Base-by-base conservation (phyloP, 2,113 vertebrate genomes). In the Phaethon lepturus region DNA sequence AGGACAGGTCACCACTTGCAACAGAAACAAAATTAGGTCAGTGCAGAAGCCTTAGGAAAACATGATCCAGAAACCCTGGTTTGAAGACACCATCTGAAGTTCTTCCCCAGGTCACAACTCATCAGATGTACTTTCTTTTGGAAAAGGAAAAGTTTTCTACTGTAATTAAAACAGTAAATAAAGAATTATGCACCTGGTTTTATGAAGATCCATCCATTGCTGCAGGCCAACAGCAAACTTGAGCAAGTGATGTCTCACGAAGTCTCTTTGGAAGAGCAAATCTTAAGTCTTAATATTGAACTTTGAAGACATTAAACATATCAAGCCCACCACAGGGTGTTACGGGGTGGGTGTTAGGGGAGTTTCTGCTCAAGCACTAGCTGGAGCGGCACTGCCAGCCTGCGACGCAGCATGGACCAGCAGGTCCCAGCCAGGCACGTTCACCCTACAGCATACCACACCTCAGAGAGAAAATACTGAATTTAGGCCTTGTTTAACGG, bases 321-420 rank as follows among this genome's bases (percentile, higher is more conserved):
- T 2, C 16, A 11, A 7, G 10, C 8, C n/a, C 59, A 11, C 28
- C 25, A 55, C 7, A 28, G 40, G 15, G 18, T 2, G 3, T 6
- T 45, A 10, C 2, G 23, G 33, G 38, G 38, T 13, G 26, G 3
- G 4, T 28, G 8, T 31, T 10, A 4, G 31, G 35, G 23, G 33
- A 16, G 10, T 42, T 47, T 76, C 47, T 67, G 62, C 26, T 84
- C 25, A 28, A n/a, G 22, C 22, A 13, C 11, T 6, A 0, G 1
- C 28, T 83, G 35, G 7, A 17, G 15, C 62, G 64, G 17, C 29
- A 60, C 8, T 10, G 24, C 24, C 35, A 38, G 20, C 18, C 64
- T 33, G 8, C 1, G 14, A 2, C 0, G 4, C 24, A 47, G 25
- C 19, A 22, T 7, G 18, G 47, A 56, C 40, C 59, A 49, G 40